Base-by-base conservation (phyloP, 2,888 invertebrate species). In the Epinotia brunnichana region DNA sequence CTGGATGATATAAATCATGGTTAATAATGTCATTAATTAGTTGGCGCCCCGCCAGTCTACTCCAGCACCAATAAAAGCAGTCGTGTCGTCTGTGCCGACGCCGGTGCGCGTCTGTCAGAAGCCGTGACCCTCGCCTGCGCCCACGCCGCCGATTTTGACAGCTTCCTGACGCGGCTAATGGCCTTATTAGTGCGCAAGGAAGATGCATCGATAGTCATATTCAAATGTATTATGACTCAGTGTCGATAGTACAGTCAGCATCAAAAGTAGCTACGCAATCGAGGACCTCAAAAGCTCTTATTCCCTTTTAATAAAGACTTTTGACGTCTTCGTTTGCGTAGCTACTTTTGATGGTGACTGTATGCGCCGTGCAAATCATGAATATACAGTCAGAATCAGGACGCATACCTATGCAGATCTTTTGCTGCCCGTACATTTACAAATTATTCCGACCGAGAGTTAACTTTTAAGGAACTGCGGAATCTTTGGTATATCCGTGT, bases 101-200 rank as follows among this genome's bases (percentile, higher is more conserved):
- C 13, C 35, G 57, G 39, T n/a, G n/a, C 44, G 35, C 19, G 10
- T 5, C n/a, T n/a, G 4, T 7, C 48, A 7, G 60, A 41, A 24
- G 10, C 68, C 63, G 17, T 57, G 68, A 69, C 73, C 73, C 73
- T 68, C 68, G 73, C 41, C 1, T 24, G 35, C 69, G 57, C 68
- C 73, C 57, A 69, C 73, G 56, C 69, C 57, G 17, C 13, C 4
- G 29, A 7, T 24, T 63, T 48, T 24, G 73, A 56, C 56, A 29
- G 62, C 63, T 73, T 62, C 68, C 67, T 59, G 62, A 67, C 24
- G 51, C 48, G 56, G 56, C 56, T 61, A 67, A 72, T 62, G 67
- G 72, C 72, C 61, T 24, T 29, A 56, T 67, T 17, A 60, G 24
- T 15, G 39, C 67, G 68, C 68, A 72, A 72, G 62, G 67, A 72